Evolutionary conservation across 92 coral and sea anemone genomes (phyloP), one percentile per base, ranked within the genome.

Genomic region (Zoanthus gigantus): DNA sequence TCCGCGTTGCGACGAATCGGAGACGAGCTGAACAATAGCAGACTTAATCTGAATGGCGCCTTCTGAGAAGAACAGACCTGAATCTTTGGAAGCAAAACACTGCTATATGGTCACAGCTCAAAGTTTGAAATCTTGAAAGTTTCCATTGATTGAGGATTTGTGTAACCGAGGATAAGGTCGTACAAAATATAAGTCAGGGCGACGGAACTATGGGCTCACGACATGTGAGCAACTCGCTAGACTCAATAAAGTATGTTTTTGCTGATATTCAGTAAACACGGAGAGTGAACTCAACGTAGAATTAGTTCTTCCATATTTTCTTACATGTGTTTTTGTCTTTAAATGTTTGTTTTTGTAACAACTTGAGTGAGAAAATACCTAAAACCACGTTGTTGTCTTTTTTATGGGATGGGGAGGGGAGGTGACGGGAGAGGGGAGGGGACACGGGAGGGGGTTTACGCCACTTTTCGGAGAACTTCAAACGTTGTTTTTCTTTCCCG

Each of bases 11-110:
- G 99, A 78, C 90, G 89, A 72, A 96, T 95, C 85, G 99, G 99
- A 6, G 99, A 97, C 82, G 91, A 92, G 29, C 91, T 97, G 11
- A 97, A 97, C 81, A 97, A 97, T 93, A 97, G 99, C 88, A 81
- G 89, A 63, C 86, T 90, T 5, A 90, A 92, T 50, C 92, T 97
- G 31, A 97, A 90, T 79, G 83, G 88, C 58, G 79, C 82, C 74
- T 82, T 84, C 48, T 94, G 83, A 79, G 50, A 50, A 46, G 60
- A 9, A 28, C 16, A 28, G 67, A 77, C 1, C 10, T 7, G 12
- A 31, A 30, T 4, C 18, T 7, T 7, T 11, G 42, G 31, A 54
- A 53, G 28, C 18, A 10, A 31, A 10, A 76, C 0, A 50, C 63
- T 76, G 44, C 4, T 54, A 18, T 54, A 18, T 6, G 82, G 0